Percentiles rank a stretch among this genome's conserved stretches.
phyloP scores from a whole-genome alignment of 2,888 invertebrate species.

The Acronicta aceris region DNA sequence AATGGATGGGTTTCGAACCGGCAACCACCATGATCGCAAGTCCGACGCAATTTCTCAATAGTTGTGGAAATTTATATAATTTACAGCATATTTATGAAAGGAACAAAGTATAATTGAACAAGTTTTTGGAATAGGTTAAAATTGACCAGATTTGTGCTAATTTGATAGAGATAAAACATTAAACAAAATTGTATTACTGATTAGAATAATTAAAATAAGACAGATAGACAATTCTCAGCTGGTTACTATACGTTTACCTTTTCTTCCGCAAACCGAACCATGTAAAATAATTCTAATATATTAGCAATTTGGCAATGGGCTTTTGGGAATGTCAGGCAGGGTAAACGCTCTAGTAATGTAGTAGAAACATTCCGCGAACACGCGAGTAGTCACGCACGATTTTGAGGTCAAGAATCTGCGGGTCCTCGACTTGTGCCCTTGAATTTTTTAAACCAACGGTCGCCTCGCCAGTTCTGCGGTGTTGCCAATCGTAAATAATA shows the following conservation, averaged over 20 bases:
- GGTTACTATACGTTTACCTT: not conserved
- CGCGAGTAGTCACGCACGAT: conserved; percentile 61
- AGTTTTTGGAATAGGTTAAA: not conserved
- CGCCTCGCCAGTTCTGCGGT: conserved; percentile 45
- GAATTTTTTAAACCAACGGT: conserved; percentile 80
- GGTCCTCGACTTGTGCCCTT: conserved; percentile 84
- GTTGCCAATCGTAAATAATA: conserved; percentile 49
- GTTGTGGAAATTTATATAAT: no score
- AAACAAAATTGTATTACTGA: no score
- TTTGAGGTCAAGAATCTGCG: conserved; percentile 83
- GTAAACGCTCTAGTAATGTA: conserved; percentile 64
- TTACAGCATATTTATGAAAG: no score
- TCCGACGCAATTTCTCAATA: no score
- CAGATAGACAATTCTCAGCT: no score
- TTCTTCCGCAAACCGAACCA: conserved; percentile 24
- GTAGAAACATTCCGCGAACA: conserved; percentile 59
- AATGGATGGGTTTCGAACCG: no score
- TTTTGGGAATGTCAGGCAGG: conserved; percentile 49
- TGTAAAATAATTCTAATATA: conserved; percentile 11
- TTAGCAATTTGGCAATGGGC: conserved; percentile 22
- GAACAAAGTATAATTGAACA: not conserved
- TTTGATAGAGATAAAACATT: no score
- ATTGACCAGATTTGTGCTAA: no score
- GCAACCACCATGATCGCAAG: no score
- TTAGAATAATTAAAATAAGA: no score